Conservation (phyloP, 2,113 vertebrate species). For the Morone saxatilis region DNA sequence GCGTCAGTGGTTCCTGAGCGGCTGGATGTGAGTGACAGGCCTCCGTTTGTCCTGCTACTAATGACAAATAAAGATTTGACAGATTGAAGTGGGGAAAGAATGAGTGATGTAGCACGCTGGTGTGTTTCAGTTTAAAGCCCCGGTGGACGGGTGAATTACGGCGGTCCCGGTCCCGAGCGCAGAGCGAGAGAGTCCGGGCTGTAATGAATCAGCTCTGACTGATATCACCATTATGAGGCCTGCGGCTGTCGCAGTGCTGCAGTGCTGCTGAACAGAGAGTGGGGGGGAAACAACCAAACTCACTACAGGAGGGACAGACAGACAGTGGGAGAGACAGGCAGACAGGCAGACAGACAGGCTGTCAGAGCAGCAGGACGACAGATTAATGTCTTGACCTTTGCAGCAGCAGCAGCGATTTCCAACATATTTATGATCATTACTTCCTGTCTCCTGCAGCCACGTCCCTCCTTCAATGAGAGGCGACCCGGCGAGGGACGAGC, state of each 20-base stretch:
- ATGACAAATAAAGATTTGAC: background rate
- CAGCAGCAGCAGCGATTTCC: constrained; percentile 25
- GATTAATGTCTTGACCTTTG: constrained; percentile 60
- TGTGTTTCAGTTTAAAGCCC: no score
- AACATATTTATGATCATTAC: constrained; percentile 56
- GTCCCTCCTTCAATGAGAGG: background rate
- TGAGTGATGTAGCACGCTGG: background rate
- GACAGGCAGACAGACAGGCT: background rate
- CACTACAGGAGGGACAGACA: background rate
- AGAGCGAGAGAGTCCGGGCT: background rate
- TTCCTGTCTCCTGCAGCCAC: constrained; percentile 2
- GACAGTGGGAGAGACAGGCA: background rate
- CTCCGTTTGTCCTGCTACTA: background rate
- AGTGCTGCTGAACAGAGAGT: constrained; percentile 16
- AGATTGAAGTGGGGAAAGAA: background rate
- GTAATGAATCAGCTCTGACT: constrained; percentile 48
- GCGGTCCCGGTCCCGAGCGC: no score
- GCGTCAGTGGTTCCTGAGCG: no score
- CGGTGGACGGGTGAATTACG: no score
- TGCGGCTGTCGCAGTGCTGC: constrained; percentile 47
- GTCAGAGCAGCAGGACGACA: background rate
- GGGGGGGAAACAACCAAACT: constrained; percentile 17
- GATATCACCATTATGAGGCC: background rate
- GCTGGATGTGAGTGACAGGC: background rate
- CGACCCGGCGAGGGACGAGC: background rate